Evolutionary conservation across 2,888 invertebrate genomes (phyloP).

Genomic region (Allygus modestus): DNA sequence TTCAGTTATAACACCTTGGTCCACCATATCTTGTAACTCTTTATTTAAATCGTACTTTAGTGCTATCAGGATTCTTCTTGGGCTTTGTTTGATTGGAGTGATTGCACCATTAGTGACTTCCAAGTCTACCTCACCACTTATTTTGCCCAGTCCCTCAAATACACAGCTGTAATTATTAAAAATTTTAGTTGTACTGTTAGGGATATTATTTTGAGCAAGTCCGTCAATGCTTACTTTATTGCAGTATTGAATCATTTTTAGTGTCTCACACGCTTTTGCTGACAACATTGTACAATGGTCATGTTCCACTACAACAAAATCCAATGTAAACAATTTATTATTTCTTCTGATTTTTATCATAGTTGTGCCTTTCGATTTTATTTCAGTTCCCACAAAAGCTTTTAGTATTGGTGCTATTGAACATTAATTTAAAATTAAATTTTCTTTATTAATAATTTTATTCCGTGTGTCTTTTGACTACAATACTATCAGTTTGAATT

Average conservation of each 20-base stretch:
- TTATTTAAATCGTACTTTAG: constrained; percentile 53
- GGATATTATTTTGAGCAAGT: too few relatives aligned
- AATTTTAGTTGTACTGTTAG: background rate
- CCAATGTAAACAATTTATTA: background rate
- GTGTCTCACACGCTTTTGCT: too few relatives aligned
- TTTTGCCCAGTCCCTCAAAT: constrained; percentile 60
- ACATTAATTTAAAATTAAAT: background rate
- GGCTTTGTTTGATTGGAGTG: background rate
- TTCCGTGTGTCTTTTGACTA: background rate
- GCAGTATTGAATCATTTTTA: too few relatives aligned
- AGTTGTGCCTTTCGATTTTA: background rate
- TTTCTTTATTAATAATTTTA: background rate
- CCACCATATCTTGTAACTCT: constrained; percentile 62
- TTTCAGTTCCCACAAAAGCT: background rate
- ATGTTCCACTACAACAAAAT: background rate
- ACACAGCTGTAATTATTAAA: constrained; percentile 41
- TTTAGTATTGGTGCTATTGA: background rate
- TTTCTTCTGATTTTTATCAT: background rate
- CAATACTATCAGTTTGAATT: background rate
- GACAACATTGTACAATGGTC: background rate
- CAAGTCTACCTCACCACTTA: constrained; percentile 24
- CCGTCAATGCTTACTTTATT: too few relatives aligned
- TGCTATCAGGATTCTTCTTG: constrained; percentile 45
- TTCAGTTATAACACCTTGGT: constrained; percentile 61
- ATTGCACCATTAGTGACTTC: background rate